phyloP scores from a whole-genome alignment of 2,113 vertebrate species.

The Irena cyanogastra region DNA sequence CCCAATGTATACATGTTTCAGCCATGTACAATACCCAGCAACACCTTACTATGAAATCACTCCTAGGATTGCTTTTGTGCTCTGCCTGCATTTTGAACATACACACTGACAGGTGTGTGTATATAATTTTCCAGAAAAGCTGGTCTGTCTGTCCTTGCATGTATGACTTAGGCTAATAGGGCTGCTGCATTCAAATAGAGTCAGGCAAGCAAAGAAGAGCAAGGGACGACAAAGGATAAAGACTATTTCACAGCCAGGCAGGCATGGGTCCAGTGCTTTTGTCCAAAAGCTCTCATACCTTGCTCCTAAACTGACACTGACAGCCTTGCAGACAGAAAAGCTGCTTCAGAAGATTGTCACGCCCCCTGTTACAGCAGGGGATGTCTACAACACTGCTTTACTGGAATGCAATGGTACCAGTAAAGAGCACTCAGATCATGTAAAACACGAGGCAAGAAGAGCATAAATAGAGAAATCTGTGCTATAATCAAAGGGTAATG shows the following conservation, averaged over 20 bases:
- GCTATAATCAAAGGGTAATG: not conserved
- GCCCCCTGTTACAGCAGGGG: not conserved
- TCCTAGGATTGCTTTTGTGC: not conserved
- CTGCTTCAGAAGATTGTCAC: not conserved
- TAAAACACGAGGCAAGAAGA: not conserved
- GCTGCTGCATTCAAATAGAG: not conserved
- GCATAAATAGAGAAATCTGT: not conserved
- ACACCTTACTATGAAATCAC: not conserved
- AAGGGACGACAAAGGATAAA: not conserved
- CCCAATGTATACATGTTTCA: rapidly evolving
- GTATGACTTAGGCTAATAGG: not conserved
- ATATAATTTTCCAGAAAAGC: not conserved
- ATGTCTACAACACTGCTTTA: not conserved
- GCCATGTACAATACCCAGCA: not conserved
- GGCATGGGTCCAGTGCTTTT: not conserved
- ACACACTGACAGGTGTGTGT: not conserved
- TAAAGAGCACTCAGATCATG: not conserved
- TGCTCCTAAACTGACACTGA: not conserved
- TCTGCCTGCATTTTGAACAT: not conserved
- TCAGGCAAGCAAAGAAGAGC: not conserved
- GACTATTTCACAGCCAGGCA: not conserved
- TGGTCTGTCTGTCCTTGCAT: not conserved
- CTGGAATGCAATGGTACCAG: not conserved
- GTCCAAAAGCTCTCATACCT: not conserved
- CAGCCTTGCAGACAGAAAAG: not conserved